Conservation (phyloP, 2,888 invertebrate genomes). For the Agrotis ipsilon region DNA sequence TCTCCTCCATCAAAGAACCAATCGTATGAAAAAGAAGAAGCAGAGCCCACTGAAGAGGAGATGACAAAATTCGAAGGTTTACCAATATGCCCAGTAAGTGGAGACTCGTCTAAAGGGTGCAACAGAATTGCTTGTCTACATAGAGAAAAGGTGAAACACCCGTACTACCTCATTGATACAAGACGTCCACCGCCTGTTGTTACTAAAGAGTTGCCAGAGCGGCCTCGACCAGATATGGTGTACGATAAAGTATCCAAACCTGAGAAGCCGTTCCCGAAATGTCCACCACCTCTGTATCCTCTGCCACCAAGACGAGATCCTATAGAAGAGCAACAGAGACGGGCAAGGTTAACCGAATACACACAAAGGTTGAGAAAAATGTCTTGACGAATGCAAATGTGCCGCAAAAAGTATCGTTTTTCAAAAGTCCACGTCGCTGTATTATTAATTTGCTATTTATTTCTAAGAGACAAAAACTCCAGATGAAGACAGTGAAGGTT, state of each 20-base stretch:
- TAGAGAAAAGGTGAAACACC: conserved; percentile 78
- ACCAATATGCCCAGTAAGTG: conserved; percentile 72
- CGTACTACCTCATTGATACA: conserved; percentile 37
- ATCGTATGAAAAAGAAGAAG: conserved; percentile 68
- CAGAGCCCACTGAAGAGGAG: conserved; percentile 46
- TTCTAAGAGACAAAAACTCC: conserved; percentile 25
- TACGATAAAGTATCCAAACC: conserved; percentile 35
- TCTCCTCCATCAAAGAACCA: conserved; percentile 26
- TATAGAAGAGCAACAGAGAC: conserved; percentile 73
- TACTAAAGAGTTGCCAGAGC: conserved; percentile 65
- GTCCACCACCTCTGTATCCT: conserved; percentile 44
- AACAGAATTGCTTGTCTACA: conserved; percentile 71
- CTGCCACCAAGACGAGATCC: conserved; percentile 67
- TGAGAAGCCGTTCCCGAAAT: conserved; percentile 47
- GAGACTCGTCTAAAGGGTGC: conserved; percentile 66
- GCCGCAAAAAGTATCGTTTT: conserved; percentile 14
- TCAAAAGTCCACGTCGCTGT: conserved; percentile 34
- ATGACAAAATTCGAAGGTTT: conserved; percentile 73
- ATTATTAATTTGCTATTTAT: conserved; percentile 63
- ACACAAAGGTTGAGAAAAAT: conserved; percentile 75
- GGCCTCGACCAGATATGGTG: conserved; percentile 5
- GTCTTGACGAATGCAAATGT: conserved; percentile 71
- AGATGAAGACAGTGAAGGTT: too few species aligned
- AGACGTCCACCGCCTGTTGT: conserved; percentile 69
- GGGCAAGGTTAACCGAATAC: conserved; percentile 67